Conservation (phyloP, 2,888 invertebrate genomes). For the Colostygia pectinataria region DNA sequence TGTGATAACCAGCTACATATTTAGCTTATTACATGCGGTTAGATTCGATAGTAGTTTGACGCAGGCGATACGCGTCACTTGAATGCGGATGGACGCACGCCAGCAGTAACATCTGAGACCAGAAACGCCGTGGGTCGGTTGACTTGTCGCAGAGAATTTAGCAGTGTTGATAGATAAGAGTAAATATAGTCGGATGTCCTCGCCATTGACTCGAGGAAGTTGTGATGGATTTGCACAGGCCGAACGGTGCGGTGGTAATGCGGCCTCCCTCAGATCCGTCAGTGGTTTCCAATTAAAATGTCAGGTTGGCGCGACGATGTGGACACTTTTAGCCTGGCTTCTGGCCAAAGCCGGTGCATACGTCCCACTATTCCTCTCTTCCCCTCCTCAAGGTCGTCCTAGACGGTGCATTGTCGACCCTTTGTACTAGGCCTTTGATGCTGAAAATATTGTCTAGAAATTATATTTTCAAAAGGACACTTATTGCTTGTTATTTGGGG, state of each 20-base stretch:
- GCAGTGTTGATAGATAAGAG: conserved; percentile 60
- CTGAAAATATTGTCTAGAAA: conserved; percentile 11
- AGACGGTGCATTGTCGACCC: conserved; percentile 48
- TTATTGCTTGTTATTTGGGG: not conserved
- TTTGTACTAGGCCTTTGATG: conserved; percentile 27
- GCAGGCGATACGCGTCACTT: conserved; percentile 42
- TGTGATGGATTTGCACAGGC: conserved; percentile 72
- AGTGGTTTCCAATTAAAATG: conserved; percentile 80
- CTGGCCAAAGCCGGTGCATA: conserved; percentile 70
- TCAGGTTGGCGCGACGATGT: conserved; percentile 74
- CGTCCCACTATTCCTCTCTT: conserved; percentile 57
- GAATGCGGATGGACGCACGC: conserved; percentile 50
- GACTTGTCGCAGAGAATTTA: conserved; percentile 56
- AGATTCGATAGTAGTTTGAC: conserved; percentile 36
- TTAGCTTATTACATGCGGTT: conserved; percentile 19
- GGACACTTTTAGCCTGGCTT: conserved; percentile 77
- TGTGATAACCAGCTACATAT: conserved; percentile 6
- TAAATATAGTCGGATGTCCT: conserved; percentile 74
- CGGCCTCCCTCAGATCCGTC: conserved; percentile 67
- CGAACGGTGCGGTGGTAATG: conserved; percentile 57
- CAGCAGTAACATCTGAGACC: conserved; percentile 46
- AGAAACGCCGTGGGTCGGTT: conserved; percentile 35
- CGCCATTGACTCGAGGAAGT: conserved; percentile 79
- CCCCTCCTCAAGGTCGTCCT: conserved; percentile 69
- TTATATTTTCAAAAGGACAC: conserved; percentile 9